Conservation (phyloP, 2,888 invertebrate genomes). For the Polydrusus tereticollis region DNA sequence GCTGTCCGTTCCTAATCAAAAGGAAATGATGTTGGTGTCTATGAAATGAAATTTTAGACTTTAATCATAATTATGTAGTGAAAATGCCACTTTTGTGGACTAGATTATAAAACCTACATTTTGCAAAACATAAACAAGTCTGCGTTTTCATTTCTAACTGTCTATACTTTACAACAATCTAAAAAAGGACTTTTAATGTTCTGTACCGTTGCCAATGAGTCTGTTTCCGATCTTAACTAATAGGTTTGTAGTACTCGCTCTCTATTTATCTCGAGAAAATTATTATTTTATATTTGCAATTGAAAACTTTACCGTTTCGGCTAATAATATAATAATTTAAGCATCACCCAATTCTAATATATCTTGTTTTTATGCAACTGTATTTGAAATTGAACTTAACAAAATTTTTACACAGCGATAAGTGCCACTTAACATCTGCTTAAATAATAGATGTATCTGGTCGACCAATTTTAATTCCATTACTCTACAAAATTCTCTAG, state of each 20-base stretch:
- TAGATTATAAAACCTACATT: constrained; percentile 23
- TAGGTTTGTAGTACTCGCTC: constrained; percentile 45
- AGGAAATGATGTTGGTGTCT: too few relatives aligned
- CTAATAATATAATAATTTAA: background rate
- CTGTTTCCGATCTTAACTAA: constrained; percentile 30
- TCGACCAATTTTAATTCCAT: too few relatives aligned
- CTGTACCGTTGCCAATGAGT: constrained; percentile 41
- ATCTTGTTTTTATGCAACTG: too few relatives aligned
- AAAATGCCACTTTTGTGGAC: background rate
- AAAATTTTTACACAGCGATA: too few relatives aligned
- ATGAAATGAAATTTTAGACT: too few relatives aligned
- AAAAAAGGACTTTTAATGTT: constrained; percentile 38
- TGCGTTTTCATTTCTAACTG: constrained; percentile 36
- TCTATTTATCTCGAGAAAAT: constrained; percentile 19
- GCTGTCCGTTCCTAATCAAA: too few relatives aligned
- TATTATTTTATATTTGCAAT: background rate
- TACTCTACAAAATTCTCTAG: too few relatives aligned
- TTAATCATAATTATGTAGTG: too few relatives aligned
- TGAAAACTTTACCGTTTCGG: background rate
- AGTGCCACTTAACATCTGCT: too few relatives aligned
- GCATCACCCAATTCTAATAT: background rate
- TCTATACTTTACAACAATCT: constrained; percentile 24
- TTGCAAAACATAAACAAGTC: constrained; percentile 24
- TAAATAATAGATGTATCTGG: too few relatives aligned
- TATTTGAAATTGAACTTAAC: too few relatives aligned